phyloP scores from a whole-genome alignment of 2,888 invertebrate species.

The Drosophila percnosoma region DNA sequence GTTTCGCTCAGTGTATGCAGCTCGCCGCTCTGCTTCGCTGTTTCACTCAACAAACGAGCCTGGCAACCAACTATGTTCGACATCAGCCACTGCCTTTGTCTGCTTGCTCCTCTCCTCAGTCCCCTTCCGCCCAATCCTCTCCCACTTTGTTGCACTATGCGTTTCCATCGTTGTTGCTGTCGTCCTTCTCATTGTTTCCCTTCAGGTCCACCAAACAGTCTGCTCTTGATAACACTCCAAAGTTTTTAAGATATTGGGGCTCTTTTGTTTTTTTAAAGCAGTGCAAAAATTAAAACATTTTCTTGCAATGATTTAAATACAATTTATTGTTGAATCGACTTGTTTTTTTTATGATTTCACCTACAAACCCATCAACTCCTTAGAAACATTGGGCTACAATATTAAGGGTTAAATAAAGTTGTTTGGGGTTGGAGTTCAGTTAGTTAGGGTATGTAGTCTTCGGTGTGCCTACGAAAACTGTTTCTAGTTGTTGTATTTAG shows the following conservation, averaged over 20 bases:
- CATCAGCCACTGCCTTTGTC: slow-evolving; percentile 61
- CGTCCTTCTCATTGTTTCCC: slow-evolving; percentile 57
- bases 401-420: background rate
- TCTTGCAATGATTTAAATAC: background rate
- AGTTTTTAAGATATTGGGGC: background rate
- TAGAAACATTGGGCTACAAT: background rate
- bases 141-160: slow-evolving; percentile 41
- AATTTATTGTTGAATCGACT: background rate
- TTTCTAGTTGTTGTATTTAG: slow-evolving; percentile 46
- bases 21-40: background rate
- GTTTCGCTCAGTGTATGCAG: slow-evolving; percentile 11
- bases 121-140: background rate
- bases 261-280: slow-evolving; percentile 1
- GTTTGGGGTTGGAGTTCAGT: background rate
- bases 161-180: slow-evolving; percentile 39
- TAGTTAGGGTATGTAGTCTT: slow-evolving; percentile 17
- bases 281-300: background rate
- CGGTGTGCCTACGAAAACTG: background rate
- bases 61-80: slow-evolving; percentile 64
- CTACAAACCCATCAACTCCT: background rate
- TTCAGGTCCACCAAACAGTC: slow-evolving; percentile 58
- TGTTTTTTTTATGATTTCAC: background rate
- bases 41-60: slow-evolving; percentile 29
- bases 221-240: slow-evolving; percentile 38
- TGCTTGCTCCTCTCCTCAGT: slow-evolving; percentile 19